Conservation (phyloP, 2,113 vertebrate genomes). For the Narcine bancroftii region DNA sequence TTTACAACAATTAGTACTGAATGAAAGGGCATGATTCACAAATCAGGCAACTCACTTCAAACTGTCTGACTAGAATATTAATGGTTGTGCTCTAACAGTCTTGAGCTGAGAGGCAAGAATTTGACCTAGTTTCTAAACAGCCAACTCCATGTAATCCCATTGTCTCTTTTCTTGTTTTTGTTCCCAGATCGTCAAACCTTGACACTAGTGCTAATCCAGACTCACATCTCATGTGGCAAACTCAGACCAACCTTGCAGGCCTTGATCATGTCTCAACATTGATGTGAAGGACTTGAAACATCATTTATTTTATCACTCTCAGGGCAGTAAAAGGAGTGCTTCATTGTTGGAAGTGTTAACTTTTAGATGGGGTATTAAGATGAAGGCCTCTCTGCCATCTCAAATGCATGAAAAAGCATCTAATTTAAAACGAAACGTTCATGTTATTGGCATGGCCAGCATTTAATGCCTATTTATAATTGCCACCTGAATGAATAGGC, state of each 20-base stretch:
- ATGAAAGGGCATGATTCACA: slow-evolving; percentile 26
- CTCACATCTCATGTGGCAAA: neutral
- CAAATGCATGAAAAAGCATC: neutral
- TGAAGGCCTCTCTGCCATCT: neutral
- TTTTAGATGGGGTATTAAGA: neutral
- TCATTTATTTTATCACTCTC: neutral
- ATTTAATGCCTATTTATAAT: no score
- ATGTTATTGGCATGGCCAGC: no score
- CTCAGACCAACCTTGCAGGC: neutral
- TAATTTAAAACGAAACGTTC: no score
- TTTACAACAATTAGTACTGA: slow-evolving; percentile 2
- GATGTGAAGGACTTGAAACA: neutral
- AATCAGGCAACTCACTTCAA: slow-evolving; percentile 29
- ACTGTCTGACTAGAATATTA: slow-evolving; percentile 28
- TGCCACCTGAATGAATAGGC: no score
- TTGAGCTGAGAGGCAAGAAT: slow-evolving; percentile 5
- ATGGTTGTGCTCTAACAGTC: neutral
- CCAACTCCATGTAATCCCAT: neutral
- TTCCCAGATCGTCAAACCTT: no score
- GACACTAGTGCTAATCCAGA: neutral
- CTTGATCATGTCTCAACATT: neutral
- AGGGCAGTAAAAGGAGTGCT: neutral
- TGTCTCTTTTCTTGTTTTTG: no score
- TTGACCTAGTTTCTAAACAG: slow-evolving; percentile 12
- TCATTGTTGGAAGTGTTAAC: neutral